Percentiles rank a stretch among this genome's conserved stretches.
phyloP scores from a whole-genome alignment of 2,888 invertebrate genomes.

The Pyrrhia umbra region DNA sequence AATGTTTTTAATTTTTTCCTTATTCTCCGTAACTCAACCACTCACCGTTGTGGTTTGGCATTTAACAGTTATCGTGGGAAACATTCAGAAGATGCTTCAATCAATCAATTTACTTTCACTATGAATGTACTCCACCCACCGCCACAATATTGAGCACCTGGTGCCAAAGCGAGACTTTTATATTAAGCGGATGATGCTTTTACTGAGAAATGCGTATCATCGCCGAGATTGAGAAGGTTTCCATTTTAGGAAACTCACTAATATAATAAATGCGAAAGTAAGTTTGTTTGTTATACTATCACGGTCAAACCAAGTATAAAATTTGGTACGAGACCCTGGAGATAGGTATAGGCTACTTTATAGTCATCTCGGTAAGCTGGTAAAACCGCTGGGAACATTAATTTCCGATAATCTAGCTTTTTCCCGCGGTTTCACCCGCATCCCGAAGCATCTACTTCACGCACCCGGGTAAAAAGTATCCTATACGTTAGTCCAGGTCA shows the following conservation, averaged over 20 bases:
- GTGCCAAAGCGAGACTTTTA: constrained; percentile 13
- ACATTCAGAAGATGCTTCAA: constrained; percentile 35
- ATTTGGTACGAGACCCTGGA: too few species aligned
- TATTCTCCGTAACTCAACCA: neutral
- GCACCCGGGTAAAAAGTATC: too few species aligned
- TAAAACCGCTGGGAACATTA: too few species aligned
- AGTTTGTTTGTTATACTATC: too few species aligned
- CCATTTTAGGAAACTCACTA: neutral
- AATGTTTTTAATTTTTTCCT: neutral
- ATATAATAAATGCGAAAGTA: too few species aligned
- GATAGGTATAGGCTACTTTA: too few species aligned
- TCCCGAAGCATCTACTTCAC: too few species aligned
- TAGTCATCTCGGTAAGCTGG: too few species aligned
- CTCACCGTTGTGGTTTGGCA: constrained; percentile 16
- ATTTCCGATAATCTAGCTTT: too few species aligned
- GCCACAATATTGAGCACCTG: constrained; percentile 18
- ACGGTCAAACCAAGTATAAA: too few species aligned
- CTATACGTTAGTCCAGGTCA: too few species aligned
- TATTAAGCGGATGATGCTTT: neutral
- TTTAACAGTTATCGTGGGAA: constrained; percentile 45
- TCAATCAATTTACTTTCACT: constrained; percentile 55
- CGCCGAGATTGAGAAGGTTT: neutral
- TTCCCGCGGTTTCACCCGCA: too few species aligned
- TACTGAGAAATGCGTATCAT: constrained; percentile 3
- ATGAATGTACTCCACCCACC: constrained; percentile 18